These are phyloP conservation scores for Artemia franciscana DNA, from an alignment of 1,140 invertebrate species.

Conservation along the genomic window DNA sequence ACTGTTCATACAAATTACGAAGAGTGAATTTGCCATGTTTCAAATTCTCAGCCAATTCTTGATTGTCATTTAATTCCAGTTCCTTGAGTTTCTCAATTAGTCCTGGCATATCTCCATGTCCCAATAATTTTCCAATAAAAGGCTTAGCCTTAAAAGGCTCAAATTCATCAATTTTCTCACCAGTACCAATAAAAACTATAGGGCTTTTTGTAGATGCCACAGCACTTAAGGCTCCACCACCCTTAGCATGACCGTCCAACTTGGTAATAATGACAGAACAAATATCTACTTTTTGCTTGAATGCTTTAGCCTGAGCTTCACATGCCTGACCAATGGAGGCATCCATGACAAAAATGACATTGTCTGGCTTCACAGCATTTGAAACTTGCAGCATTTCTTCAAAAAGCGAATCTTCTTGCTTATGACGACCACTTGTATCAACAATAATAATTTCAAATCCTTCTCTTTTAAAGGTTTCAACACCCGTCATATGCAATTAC, in stretches of 20 bases:
- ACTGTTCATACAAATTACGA: constrained; percentile 99
- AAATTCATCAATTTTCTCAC: constrained; percentile 98
- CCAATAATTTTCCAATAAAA: constrained; percentile 94
- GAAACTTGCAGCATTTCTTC: constrained; percentile 99
- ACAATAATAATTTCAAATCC: constrained; percentile 99
- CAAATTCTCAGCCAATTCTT: constrained; percentile 92
- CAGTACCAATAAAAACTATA: constrained; percentile 97
- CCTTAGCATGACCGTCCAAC: constrained; percentile 96
- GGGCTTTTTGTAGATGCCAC: constrained; percentile 98
- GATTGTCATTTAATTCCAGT: constrained; percentile 94
- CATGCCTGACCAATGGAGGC: constrained; percentile 99
- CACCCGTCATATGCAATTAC: constrained; percentile 95
- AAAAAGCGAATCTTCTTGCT: constrained; percentile 96
- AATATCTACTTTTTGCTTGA: constrained; percentile 97
- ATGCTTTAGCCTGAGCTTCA: constrained; percentile 87
- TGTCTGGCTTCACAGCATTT: constrained; percentile 81
- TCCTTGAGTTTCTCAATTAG: constrained; percentile 98
- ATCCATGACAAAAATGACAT: constrained; percentile 99
- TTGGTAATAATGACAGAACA: constrained; percentile 99
- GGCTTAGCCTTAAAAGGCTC: constrained; percentile 99
- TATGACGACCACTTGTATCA: constrained; percentile 95
- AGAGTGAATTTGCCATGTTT: constrained; percentile 98
- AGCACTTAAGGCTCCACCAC: constrained; percentile 95
- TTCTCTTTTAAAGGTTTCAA: constrained; percentile 97
- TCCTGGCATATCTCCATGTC: constrained; percentile 99